phyloP scores from a whole-genome alignment of 1,140 invertebrate genomes.

The Diprion similis region DNA sequence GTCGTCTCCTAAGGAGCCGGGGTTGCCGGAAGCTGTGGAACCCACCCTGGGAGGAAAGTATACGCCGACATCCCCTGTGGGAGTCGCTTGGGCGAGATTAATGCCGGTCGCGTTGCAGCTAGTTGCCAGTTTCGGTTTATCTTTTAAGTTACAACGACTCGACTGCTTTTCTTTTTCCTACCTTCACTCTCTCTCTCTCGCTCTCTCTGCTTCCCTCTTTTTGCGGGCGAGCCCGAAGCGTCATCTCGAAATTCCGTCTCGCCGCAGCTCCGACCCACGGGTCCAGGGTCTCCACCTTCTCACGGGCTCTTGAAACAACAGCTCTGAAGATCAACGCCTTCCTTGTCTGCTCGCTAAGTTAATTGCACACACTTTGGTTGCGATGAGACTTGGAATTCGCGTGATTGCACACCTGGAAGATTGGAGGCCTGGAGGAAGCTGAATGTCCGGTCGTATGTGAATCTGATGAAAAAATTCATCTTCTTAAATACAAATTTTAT shows the following conservation, averaged over 20 bases:
- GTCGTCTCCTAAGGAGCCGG: neutral
- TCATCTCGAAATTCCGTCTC: slow-evolving; percentile 1
- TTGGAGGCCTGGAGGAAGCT: too few species aligned
- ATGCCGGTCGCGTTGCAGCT: neutral
- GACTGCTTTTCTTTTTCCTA: neutral
- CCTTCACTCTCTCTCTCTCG: neutral
- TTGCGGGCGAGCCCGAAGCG: neutral
- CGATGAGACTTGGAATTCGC: too few species aligned
- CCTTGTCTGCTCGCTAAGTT: too few species aligned
- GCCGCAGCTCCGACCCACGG: neutral
- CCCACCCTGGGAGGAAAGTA: slow-evolving; percentile 1
- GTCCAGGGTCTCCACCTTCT: neutral
- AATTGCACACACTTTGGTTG: too few species aligned
- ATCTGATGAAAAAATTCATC: too few species aligned
- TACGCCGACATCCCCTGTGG: neutral
- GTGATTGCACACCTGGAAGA: too few species aligned
- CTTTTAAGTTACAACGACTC: slow-evolving; percentile 5
- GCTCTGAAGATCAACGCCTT: neutral
- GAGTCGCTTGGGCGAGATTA: neutral
- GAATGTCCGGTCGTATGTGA: too few species aligned
- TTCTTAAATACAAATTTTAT: too few species aligned
- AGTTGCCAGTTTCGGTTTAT: slow-evolving; percentile 7
- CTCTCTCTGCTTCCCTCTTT: neutral
- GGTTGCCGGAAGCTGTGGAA: neutral
- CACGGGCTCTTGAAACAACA: neutral